Evolutionary conservation across 92 coral and sea anemone species (phyloP).

Genomic region (Meandrina meandrites): DNA sequence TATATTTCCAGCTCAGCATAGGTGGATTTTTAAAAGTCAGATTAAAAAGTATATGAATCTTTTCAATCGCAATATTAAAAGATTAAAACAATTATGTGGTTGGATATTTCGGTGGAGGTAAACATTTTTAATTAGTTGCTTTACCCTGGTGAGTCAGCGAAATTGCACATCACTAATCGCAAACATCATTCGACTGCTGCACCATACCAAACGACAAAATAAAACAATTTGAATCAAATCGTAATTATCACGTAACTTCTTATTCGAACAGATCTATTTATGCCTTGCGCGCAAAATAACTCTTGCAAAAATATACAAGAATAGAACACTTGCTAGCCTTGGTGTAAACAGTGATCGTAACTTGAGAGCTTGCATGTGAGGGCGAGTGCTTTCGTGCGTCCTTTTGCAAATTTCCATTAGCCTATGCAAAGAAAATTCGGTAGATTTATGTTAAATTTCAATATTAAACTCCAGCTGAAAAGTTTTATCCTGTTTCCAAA

Average conservation of each 20-base stretch:
- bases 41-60: not conserved
- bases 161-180: not conserved
- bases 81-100: not conserved
- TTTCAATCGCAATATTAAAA: too few species aligned
- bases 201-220: not conserved
- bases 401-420: too few species aligned
- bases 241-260: not conserved
- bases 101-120: not conserved
- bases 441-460: not conserved
- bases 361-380: not conserved
- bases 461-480: too few species aligned
- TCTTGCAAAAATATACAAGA: not conserved
- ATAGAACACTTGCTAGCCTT: not conserved
- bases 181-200: not conserved
- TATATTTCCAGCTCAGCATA: not conserved
- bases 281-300: not conserved
- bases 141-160: not conserved
- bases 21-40: not conserved
- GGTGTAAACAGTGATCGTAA: not conserved
- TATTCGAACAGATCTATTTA: not conserved
- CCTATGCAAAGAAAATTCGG: not conserved
- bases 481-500: too few species aligned
- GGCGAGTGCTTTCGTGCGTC: not conserved
- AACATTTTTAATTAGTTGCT: not conserved
- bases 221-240: not conserved